Percentiles rank a stretch among this genome's conserved stretches.
These are phyloP conservation scores for Eublepharis macularius DNA, from an alignment of 2,113 vertebrate species.

Conservation along the genomic window DNA sequence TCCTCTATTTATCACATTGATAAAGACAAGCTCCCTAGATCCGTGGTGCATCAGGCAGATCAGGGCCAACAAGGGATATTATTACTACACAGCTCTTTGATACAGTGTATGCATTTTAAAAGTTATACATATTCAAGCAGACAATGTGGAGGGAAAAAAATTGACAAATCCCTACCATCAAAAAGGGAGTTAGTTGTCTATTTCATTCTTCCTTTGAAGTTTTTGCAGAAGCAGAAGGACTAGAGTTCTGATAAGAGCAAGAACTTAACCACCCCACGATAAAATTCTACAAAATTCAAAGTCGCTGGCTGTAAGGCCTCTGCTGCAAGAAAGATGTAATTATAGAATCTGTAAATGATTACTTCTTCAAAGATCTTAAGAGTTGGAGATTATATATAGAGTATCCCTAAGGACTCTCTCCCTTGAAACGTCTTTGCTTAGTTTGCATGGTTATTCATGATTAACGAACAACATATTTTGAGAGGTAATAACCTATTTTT, in stretches of 20 bases:
- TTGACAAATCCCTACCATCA: slow-evolving; percentile 25
- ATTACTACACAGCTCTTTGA: slow-evolving; percentile 25
- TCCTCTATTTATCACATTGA: slow-evolving; percentile 20
- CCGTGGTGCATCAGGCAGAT: slow-evolving; percentile 11
- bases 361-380: slow-evolving; percentile 37
- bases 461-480: neutral
- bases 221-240: slow-evolving; percentile 57
- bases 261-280: slow-evolving; percentile 46
- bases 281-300: slow-evolving; percentile 67
- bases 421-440: slow-evolving; percentile 18
- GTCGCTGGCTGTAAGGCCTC: slow-evolving; percentile 62
- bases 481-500: slow-evolving; percentile 2
- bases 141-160: neutral
- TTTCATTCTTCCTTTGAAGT: slow-evolving; percentile 69
- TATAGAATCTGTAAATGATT: slow-evolving; percentile 49
- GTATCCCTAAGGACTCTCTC: slow-evolving; percentile 21
- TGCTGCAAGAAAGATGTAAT: slow-evolving; percentile 65
- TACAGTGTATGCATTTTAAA: slow-evolving; percentile 22
- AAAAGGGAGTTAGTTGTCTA: slow-evolving; percentile 52
- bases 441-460: neutral
- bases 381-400: slow-evolving; percentile 23
- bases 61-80: neutral
- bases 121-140: neutral
- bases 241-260: slow-evolving; percentile 63
- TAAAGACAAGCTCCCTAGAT: slow-evolving; percentile 17